Percentiles rank a stretch among this genome's conserved stretches.
These are phyloP conservation scores for Pteromalus puparum DNA, from an alignment of 1,140 invertebrate genomes.

Conservation along the genomic window DNA sequence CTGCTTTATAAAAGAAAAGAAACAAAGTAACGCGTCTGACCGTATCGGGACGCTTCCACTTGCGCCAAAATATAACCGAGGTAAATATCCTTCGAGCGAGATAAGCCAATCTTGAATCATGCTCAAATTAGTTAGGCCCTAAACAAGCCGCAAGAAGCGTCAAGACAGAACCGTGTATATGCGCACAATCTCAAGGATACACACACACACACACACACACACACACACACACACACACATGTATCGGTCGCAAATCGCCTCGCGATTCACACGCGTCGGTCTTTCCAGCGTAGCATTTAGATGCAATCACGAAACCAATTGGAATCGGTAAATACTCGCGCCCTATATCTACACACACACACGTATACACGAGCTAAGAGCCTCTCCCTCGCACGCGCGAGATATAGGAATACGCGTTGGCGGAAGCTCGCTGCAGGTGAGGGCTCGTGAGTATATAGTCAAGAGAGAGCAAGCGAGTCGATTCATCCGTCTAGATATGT, in stretches of 20 bases:
- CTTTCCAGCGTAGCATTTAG: slow-evolving; percentile 57
- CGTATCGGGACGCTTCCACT: too few relatives aligned
- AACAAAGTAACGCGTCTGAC: too few relatives aligned
- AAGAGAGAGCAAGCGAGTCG: slow-evolving; percentile 52
- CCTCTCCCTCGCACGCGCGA: slow-evolving; percentile 51
- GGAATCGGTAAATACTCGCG: slow-evolving; percentile 65
- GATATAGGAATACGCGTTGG: slow-evolving; percentile 44
- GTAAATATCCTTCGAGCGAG: not conserved
- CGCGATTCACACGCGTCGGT: slow-evolving; percentile 37
- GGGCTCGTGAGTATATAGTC: slow-evolving; percentile 43
- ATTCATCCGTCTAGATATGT: slow-evolving; percentile 65
- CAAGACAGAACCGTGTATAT: not conserved
- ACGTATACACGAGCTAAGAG: slow-evolving; percentile 3
- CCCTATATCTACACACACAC: slow-evolving; percentile 38
- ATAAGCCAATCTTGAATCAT: not conserved
- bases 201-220: not conserved
- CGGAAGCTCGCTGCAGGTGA: slow-evolving; percentile 55
- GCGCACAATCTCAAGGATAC: not conserved
- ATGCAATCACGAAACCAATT: slow-evolving; percentile 69
- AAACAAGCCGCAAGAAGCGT: not conserved
- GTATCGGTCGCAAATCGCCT: not conserved
- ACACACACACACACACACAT: not conserved
- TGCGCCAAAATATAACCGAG: too few relatives aligned
- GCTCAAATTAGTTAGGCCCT: not conserved
- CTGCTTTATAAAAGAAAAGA: too few relatives aligned